Evolutionary conservation across 2,113 vertebrate genomes (phyloP).

Genomic region (Progne subis): DNA sequence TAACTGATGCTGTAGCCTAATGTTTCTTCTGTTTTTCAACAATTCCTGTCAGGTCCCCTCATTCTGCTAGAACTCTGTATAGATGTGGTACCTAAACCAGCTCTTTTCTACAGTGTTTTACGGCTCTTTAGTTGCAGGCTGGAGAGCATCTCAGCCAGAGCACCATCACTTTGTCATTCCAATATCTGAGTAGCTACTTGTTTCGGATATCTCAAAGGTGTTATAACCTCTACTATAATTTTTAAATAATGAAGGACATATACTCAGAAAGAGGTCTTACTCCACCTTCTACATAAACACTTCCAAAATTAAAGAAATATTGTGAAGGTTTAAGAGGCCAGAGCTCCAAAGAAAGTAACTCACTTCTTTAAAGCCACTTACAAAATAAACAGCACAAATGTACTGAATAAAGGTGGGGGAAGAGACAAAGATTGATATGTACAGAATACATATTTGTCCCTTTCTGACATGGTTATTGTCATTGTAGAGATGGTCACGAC

Average conservation of each 20-base stretch:
- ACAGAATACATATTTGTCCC: background rate
- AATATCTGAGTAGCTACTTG: background rate
- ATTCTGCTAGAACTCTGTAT: background rate
- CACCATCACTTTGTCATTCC: slow-evolving; percentile 27
- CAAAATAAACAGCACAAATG: background rate
- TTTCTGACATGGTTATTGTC: background rate
- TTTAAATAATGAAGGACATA: slow-evolving; percentile 16
- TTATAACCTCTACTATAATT: background rate
- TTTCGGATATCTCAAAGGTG: slow-evolving; percentile 1
- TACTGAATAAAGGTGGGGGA: background rate
- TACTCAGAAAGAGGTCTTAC: background rate
- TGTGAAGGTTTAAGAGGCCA: background rate
- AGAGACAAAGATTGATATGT: background rate
- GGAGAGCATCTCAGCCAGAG: background rate
- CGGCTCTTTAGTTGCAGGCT: slow-evolving; percentile 11
- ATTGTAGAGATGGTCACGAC: too few relatives aligned
- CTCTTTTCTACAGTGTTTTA: slow-evolving; percentile 19
- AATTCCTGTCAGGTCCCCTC: background rate
- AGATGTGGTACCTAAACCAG: background rate
- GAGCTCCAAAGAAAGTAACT: background rate
- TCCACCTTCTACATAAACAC: background rate
- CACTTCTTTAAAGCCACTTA: background rate
- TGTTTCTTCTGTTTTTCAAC: background rate
- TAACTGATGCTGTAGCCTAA: background rate
- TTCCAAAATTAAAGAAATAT: background rate